Conservation (phyloP, 2,113 vertebrate genomes). For the Stegastes partitus region DNA sequence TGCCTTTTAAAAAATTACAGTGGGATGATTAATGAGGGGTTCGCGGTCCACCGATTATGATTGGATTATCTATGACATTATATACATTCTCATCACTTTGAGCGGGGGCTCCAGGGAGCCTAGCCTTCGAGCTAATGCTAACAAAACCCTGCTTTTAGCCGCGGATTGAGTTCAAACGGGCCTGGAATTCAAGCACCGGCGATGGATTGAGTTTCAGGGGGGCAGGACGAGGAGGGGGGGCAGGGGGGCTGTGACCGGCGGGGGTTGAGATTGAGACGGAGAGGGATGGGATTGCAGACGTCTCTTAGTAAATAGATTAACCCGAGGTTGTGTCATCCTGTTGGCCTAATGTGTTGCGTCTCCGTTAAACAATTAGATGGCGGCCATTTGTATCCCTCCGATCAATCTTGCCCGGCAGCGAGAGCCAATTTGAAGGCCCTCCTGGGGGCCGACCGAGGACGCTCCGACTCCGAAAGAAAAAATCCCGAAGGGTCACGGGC, state of each 20-base stretch:
- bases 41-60: constrained; percentile 68
- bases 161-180: constrained; percentile 80
- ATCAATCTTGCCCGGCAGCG: constrained; percentile 86
- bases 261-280: constrained; percentile 63
- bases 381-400: constrained; percentile 82
- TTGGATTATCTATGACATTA: constrained; percentile 77
- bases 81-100: constrained; percentile 80
- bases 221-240: not conserved
- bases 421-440: constrained; percentile 84
- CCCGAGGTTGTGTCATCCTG: constrained; percentile 83
- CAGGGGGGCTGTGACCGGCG: constrained; percentile 24
- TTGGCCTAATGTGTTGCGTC: constrained; percentile 83
- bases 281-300: constrained; percentile 76
- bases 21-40: constrained; percentile 81
- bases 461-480: constrained; percentile 66
- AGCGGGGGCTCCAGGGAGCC: constrained; percentile 70
- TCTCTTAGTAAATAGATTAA: constrained; percentile 83
- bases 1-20: constrained; percentile 82
- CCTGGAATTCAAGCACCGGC: constrained; percentile 67
- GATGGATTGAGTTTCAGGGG: constrained; percentile 83
- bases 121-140: constrained; percentile 71
- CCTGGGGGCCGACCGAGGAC: constrained; percentile 61
- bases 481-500: constrained; percentile 66
- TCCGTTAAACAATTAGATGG: constrained; percentile 86
- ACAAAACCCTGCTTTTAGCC: constrained; percentile 80